Evolutionary conservation across 2,113 vertebrate species (phyloP).

Genomic region (Pseudopodoces humilis): DNA sequence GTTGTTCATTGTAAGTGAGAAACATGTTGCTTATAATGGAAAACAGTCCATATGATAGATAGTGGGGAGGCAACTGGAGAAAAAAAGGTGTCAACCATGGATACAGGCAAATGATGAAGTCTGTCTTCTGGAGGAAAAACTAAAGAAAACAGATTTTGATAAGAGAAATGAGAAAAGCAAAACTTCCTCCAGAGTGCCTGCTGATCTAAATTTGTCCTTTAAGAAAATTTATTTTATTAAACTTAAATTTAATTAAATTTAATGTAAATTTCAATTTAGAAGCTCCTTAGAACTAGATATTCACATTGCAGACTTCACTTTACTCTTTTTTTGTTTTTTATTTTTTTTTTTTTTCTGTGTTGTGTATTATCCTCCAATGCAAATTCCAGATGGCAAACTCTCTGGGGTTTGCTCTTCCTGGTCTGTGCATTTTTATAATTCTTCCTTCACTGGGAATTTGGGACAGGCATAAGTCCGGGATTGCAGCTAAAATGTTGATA

Average conservation of each 20-base stretch:
- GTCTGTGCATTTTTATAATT: background rate
- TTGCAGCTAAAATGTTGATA: background rate
- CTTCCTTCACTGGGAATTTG: background rate
- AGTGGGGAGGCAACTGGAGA: background rate
- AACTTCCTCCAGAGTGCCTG: background rate
- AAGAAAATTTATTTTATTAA: background rate
- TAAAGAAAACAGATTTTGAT: background rate
- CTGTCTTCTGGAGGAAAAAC: background rate
- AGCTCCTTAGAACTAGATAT: background rate
- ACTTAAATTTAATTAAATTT: background rate
- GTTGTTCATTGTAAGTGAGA: background rate
- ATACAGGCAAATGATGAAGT: background rate
- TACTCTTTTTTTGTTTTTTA: background rate
- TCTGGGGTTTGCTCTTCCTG: background rate
- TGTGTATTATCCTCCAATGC: background rate
- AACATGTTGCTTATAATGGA: background rate
- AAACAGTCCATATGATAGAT: background rate
- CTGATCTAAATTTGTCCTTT: background rate
- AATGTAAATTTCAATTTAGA: background rate
- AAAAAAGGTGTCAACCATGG: background rate
- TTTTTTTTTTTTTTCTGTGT: background rate
- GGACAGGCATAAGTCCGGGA: fast-evolving
- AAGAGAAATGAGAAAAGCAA: background rate
- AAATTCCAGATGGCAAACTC: background rate
- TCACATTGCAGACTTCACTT: background rate